Base-by-base conservation (phyloP, 2,888 invertebrate species). In the Allygus modestus region DNA sequence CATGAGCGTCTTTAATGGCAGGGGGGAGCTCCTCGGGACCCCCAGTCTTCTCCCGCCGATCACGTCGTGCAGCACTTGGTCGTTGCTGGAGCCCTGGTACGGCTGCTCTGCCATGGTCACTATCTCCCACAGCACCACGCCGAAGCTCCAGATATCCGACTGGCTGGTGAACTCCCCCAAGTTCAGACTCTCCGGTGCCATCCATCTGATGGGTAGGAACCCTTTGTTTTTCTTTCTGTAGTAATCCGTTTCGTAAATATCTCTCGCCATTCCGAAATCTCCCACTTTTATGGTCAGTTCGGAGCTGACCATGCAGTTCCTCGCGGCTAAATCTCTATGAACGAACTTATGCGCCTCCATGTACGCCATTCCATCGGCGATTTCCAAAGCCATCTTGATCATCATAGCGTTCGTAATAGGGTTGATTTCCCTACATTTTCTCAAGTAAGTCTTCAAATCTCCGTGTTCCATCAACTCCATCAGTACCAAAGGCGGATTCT, bases 301-400 rank as follows among this genome's bases (percentile, higher is more conserved):
- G 20, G 94, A 95, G 85, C 96, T 94, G 58, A 98, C 97, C 98
- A 98, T 97, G 89, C 98, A 98, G 91, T 98, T 98, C 85, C 98
- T 93, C 82, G 98, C 98, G 83, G 98, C 98, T 87, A 98, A 92
- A 91, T 98, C 98, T 87, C 98, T 93, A 91, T 98, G 98, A 86
- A 98, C 97, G 90, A 97, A 97, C 90, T 98, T 98, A 89, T 97
- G 96, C 83, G 96, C 96, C 83, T 98, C 94, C 87, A 99, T 92
- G 91, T 99, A 99, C 1, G 98, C 97, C 99, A 99, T 99, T 84
- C 99, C 99, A 90, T 99, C 99, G 31, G 99, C 98, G 89, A 99
- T 98, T 91, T 99, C 96, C 87, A 96, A 94, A 82, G 97, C 97
- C 96, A 97, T 97, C 91, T 94, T 93, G 15, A 91, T 89, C 85